Conservation (phyloP, 2,113 vertebrate genomes). For the Sinocyclocheilus maitianheensis region DNA sequence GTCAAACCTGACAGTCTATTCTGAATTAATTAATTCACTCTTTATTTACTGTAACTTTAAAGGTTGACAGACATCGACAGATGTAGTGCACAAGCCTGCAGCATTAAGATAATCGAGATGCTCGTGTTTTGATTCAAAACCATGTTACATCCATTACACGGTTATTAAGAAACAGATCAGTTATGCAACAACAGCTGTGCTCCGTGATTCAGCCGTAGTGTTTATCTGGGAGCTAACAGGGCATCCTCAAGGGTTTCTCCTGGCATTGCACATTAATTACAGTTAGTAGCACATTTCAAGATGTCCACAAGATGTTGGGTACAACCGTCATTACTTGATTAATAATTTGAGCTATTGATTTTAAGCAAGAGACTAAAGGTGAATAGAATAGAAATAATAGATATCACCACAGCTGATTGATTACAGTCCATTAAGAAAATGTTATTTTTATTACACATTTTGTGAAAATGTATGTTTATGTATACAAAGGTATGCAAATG, state of each 20-base stretch:
- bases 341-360: background rate
- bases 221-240: constrained; percentile 19
- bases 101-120: background rate
- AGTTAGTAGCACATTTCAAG: background rate
- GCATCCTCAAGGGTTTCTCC: constrained; percentile 5
- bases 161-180: constrained; percentile 28
- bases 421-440: background rate
- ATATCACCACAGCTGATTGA: background rate
- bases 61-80: background rate
- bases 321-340: background rate
- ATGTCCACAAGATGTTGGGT: constrained; percentile 10
- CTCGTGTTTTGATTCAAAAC: background rate
- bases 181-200: constrained; percentile 8
- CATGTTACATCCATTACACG: constrained; percentile 5
- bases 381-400: background rate
- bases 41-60: constrained; percentile 14
- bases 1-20: background rate
- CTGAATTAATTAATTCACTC: background rate
- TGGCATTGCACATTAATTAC: background rate
- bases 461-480: too few relatives aligned
- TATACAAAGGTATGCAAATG: too few relatives aligned
- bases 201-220: background rate
- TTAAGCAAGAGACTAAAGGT: background rate
- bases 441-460: background rate
- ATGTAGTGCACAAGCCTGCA: constrained; percentile 12